phyloP scores from a whole-genome alignment of 2,797 vertebrate genomes.

The Tarsius wallacei region DNA sequence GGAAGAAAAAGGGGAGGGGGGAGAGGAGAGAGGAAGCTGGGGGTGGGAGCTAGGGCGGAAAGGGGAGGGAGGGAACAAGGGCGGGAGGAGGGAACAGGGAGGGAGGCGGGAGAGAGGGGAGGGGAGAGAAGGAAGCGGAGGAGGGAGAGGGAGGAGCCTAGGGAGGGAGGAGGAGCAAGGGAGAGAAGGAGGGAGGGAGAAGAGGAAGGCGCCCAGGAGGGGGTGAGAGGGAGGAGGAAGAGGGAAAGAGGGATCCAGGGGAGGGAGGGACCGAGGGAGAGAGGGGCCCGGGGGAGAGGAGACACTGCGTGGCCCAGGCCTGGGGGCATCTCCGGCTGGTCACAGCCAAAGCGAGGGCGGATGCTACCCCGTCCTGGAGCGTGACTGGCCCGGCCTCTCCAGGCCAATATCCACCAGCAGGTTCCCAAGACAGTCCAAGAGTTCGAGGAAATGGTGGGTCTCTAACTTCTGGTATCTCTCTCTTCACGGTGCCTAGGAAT shows the following conservation, averaged over 20 bases:
- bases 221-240: too few relatives aligned
- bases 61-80: not conserved
- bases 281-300: too few relatives aligned
- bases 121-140: not conserved
- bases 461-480: slow-evolving; percentile 35
- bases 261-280: too few relatives aligned
- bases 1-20: not conserved
- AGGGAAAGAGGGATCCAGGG: too few relatives aligned
- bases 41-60: not conserved
- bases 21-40: too few relatives aligned
- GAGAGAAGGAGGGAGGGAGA: too few relatives aligned
- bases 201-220: too few relatives aligned
- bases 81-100: not conserved
- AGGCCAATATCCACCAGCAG: not conserved
- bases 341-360: too few relatives aligned
- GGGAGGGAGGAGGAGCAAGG: too few relatives aligned
- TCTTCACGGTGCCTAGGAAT: slow-evolving; percentile 15
- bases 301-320: too few relatives aligned
- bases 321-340: too few relatives aligned
- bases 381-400: not conserved
- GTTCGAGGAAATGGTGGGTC: not conserved
- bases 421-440: not conserved
- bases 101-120: not conserved
- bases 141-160: too few relatives aligned
- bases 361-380: fast-evolving